phyloP scores from a whole-genome alignment of 2,888 invertebrate species.

The Apamea anceps region DNA sequence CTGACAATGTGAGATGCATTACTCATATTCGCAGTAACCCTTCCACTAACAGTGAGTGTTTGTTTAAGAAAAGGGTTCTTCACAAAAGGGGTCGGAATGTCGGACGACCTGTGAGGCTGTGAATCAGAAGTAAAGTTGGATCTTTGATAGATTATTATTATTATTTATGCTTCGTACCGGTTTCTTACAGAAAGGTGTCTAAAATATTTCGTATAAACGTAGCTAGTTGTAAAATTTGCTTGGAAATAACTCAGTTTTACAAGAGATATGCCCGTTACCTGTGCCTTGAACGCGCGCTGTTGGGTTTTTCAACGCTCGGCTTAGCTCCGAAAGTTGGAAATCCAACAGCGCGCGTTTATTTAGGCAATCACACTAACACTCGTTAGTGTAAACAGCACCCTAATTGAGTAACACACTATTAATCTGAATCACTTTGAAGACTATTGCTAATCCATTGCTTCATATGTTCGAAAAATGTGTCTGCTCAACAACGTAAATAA shows the following conservation, averaged over 20 bases:
- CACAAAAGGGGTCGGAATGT: conserved; percentile 20
- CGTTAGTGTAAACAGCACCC: no score
- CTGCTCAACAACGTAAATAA: no score
- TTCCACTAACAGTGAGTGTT: conserved; percentile 42
- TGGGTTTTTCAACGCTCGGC: not conserved
- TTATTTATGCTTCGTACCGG: not conserved
- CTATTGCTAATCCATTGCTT: no score
- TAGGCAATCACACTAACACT: no score
- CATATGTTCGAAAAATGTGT: no score
- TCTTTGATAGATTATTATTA: not conserved
- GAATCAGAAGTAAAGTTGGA: conserved; percentile 12
- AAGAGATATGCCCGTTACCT: not conserved
- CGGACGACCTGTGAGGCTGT: not conserved
- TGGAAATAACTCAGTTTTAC: not conserved
- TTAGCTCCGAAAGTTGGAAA: not conserved
- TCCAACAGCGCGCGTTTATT: not conserved
- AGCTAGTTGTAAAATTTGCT: not conserved
- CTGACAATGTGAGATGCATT: conserved; percentile 39
- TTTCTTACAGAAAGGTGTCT: not conserved
- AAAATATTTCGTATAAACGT: not conserved
- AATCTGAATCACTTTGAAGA: no score
- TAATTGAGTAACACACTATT: no score
- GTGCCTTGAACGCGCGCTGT: not conserved
- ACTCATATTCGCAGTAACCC: conserved; percentile 60
- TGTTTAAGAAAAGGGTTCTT: conserved; percentile 54